Evolutionary conservation across 2,888 invertebrate species (phyloP).

Genomic region (Pristionchus japonicus): DNA sequence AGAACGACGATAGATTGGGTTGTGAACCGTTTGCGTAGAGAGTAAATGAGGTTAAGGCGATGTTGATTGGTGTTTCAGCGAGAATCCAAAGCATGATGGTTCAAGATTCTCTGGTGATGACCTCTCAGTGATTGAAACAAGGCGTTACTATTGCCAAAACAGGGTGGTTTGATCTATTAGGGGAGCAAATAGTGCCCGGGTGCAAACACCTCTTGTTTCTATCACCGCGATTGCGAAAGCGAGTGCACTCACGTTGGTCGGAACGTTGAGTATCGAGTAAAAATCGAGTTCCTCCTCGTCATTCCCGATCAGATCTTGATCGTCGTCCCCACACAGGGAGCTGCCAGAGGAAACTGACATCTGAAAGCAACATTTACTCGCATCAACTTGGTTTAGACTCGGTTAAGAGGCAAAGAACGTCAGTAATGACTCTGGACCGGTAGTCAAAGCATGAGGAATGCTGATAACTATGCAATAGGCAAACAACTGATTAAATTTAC

Average conservation of each 20-base stretch:
- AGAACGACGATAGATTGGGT: no score
- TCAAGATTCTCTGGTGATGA: no score
- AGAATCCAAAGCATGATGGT: no score
- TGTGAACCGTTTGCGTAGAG: no score
- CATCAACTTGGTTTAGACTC: not conserved
- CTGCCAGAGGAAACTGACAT: slow-evolving; percentile 64
- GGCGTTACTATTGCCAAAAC: not conserved
- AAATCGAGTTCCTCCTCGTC: slow-evolving; percentile 72
- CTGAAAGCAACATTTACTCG: not conserved
- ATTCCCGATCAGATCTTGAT: slow-evolving; percentile 60
- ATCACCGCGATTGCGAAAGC: not conserved
- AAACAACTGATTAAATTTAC: not conserved
- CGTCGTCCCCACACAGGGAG: slow-evolving; percentile 61
- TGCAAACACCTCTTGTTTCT: not conserved
- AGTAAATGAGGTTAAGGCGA: no score
- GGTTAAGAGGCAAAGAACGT: not conserved
- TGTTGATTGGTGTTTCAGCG: no score
- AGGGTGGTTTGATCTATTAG: not conserved
- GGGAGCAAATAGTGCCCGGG: not conserved
- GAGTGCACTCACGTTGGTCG: slow-evolving; percentile 63
- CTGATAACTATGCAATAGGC: no score
- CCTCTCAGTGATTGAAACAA: no score
- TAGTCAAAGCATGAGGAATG: not conserved
- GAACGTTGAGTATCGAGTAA: slow-evolving; percentile 73
- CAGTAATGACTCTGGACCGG: not conserved